These are phyloP conservation scores for Pasiphila rectangulata DNA, from an alignment of 2,888 invertebrate species.

Conservation along the genomic window DNA sequence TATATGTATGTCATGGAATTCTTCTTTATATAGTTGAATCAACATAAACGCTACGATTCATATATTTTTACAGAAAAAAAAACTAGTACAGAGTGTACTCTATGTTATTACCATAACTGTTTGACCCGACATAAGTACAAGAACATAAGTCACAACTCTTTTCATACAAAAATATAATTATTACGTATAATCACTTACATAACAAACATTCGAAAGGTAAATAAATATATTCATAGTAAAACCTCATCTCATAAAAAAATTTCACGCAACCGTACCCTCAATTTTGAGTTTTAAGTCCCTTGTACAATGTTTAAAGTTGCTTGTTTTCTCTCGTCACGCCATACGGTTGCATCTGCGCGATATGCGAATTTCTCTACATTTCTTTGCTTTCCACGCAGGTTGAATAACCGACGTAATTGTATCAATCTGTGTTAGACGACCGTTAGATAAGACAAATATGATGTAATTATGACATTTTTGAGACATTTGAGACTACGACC, in stretches of 20 bases:
- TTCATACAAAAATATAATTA: too few species aligned
- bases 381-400: slow-evolving; percentile 70
- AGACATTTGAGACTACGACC: too few species aligned
- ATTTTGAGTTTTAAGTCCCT: slow-evolving; percentile 25
- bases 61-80: too few species aligned
- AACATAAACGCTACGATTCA: too few species aligned
- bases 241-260: slow-evolving; percentile 14
- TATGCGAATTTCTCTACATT: slow-evolving; percentile 72
- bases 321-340: slow-evolving; percentile 45
- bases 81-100: too few species aligned
- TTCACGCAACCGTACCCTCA: not conserved
- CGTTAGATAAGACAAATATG: slow-evolving; percentile 16
- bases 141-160: too few species aligned
- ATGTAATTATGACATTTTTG: slow-evolving; percentile 14
- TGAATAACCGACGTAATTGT: slow-evolving; percentile 71
- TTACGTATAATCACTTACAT: not conserved
- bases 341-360: slow-evolving; percentile 50
- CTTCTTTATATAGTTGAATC: too few species aligned
- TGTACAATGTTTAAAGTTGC: slow-evolving; percentile 23
- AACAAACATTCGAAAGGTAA: not conserved
- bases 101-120: too few species aligned
- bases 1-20: too few species aligned
- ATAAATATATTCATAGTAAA: not conserved
- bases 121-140: too few species aligned
- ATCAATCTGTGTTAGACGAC: slow-evolving; percentile 35